phyloP scores from a whole-genome alignment of 2,113 vertebrate species.

The Erythrolamprus reginae region DNA sequence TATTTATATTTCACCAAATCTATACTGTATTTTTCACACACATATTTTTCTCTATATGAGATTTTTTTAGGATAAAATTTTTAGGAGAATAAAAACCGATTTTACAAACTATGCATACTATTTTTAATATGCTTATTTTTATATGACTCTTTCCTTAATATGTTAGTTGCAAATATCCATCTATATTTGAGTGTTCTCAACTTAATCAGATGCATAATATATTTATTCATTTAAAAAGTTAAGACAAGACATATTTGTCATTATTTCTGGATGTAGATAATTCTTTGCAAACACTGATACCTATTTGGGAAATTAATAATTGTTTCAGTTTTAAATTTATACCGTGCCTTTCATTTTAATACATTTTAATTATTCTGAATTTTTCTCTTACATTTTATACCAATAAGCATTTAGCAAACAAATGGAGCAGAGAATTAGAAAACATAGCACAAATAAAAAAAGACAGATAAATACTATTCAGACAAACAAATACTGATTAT shows the following conservation, averaged over 20 bases:
- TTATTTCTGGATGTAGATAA: background rate
- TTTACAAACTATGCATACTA: background rate
- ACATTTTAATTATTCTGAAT: background rate
- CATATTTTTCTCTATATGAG: background rate
- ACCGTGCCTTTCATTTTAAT: constrained; percentile 5
- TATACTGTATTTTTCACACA: background rate
- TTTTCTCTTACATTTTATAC: background rate
- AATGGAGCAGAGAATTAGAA: constrained; percentile 40
- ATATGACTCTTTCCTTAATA: background rate
- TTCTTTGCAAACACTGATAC: background rate
- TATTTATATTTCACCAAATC: background rate
- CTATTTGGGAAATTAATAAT: constrained; percentile 30
- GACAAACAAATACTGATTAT: constrained; percentile 39
- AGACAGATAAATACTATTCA: constrained; percentile 29
- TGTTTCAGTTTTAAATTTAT: constrained; percentile 1
- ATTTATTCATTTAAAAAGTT: background rate
- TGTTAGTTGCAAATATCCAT: background rate
- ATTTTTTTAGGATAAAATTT: background rate
- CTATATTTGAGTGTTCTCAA: background rate
- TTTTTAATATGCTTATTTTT: background rate
- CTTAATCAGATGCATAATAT: background rate
- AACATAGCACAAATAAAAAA: constrained; percentile 1
- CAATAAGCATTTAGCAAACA: constrained; percentile 34
- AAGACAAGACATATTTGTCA: background rate
- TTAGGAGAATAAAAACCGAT: background rate